Evolutionary conservation across 2,888 invertebrate species (phyloP), one percentile per base, ranked within the genome.

Genomic region (Caenorhabditis sulstoni): DNA sequence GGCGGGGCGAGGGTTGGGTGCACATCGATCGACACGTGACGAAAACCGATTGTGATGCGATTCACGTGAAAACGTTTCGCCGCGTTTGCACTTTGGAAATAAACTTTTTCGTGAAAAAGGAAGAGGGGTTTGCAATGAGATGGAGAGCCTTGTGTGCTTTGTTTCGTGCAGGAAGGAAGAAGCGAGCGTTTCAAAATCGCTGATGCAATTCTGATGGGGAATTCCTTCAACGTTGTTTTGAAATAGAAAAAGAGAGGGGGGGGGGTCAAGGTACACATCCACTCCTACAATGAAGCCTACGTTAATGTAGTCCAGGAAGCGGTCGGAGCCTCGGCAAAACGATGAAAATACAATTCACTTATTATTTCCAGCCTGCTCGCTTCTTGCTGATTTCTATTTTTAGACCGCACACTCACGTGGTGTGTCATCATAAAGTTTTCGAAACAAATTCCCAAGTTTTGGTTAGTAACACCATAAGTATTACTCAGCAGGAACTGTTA

Each of bases 1-100:
- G 41, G 37, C 49, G 50, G 57, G 59, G n/a, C n/a, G n/a, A 35
- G 18, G 44, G 68, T 8, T 35, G 71, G 55, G 73, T 73, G 73
- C 73, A 73, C 57, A 64, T 55, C 52, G 64, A 64, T 71, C 62
- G 62, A 57, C 73, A 73, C 73, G 73, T 73, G 73, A 73, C 44
- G 73, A 57, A 29, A 55, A 20, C n/a, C 22, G 61, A 70, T 39
- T 45, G 29, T 44, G 20, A 9, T 64, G 64, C 39, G 49, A 57
- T 73, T 73, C 73, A 73, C 73, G 73, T 73, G 73, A 20, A 49
- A 57, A 14, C 8, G 29, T 29, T 29, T 29, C 4, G 4, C 4
- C 29, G 61, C 47, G 49, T 49, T 57, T 71, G 62, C 71, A 62
- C 71, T 71, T 71, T 71, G 47, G 47, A 67, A 16, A 65, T 20